Evolutionary conservation across 1,140 invertebrate species (phyloP), one percentile per base, ranked within the genome.

Genomic region (Gryon sp.): DNA sequence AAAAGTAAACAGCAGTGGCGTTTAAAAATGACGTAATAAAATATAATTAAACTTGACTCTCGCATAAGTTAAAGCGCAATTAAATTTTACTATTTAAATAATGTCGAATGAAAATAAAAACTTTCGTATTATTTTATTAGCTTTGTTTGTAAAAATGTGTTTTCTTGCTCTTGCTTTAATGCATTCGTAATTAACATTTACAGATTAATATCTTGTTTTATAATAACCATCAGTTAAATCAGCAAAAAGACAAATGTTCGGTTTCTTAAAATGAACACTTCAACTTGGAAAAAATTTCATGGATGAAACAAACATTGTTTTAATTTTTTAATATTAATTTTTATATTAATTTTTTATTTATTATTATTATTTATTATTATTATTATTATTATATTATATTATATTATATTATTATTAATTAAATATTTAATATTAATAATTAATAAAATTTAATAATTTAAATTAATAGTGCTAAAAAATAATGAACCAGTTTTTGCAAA

Each of bases 81-180:
- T 72, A 72, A 72, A 72, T 72, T 72, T 62, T 59, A 32, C 65
- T 69, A 69, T 69, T 69, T 55, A 69, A 69, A 69, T 69, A 69
- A 50, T 22, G 20, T 8, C 11, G 19, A 57, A 50, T 50, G 52
- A 22, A 59, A 40, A 59, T 59, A 69, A 69, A 69, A 69, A 57
- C 30, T 24, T 50, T 41, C 24, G 14, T 19, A 46, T 69, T 59
- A 69, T 69, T 69, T 69, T 53, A 69, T 69, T 59, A 59, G 14
- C 7, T n/a, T n/a, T n/a, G 15, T 3, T 26, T 20, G 43, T 59
- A 69, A 69, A 69, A 69, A 69, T 69, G 30, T 8, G 18, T 36
- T 38, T 30, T 45, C 9, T 48, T 9, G 28, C 28, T 32, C 28
- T 50, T 30, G 12, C 30, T 57, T 50, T 43, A 14, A 43, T 69